Evolutionary conservation across 2,797 vertebrate species (phyloP), one percentile per base, ranked within the genome.

Genomic region (Sebastes glaucus): DNA sequence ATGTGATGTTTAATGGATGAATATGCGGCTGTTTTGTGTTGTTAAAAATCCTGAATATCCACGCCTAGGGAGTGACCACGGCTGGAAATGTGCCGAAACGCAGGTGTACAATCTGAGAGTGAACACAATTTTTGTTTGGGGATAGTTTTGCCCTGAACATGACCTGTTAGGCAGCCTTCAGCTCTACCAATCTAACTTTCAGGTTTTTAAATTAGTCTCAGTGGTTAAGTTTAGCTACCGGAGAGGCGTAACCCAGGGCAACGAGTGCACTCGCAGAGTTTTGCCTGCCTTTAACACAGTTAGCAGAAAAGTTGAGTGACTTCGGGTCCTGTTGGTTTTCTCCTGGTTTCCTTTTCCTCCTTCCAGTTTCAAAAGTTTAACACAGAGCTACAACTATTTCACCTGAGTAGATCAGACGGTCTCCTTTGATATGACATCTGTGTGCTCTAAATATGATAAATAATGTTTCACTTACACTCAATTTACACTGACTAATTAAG

Each of bases 21-120:
- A 86, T 77, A 77, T 67, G 80, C 20, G 20, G 53, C 46, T 61
- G 22, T 64, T 27, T 59, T 60, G 32, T 55, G 70, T 77, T n/a
- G 33, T 68, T 71, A 53, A 11, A 81, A 63, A 74, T 28, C 5
- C 32, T 79, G 55, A 10, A 3, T 35, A 52, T 55, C 33, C 42
- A 13, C 35, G 28, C 33, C 33, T 59, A 52, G 27, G 23, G 68
- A 77, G 53, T 8, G 46, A 60, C 23, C 71, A 4, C 22, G 11
- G 32, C 32, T 68, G 52, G 59, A 88, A 71, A 71, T 33, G 38
- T 59, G 33, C 33, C n/a, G 11, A 68, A 76, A 67, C 6, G 1
- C 42, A 63, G 11, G 22, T 66, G 56, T 53, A 25, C 42, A 71
- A 59, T 78, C 55, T 74, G 25, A 69, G 62, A 35, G 33, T 6